Conservation (phyloP, 2,797 vertebrate genomes). For the Intellagama lesueurii region DNA sequence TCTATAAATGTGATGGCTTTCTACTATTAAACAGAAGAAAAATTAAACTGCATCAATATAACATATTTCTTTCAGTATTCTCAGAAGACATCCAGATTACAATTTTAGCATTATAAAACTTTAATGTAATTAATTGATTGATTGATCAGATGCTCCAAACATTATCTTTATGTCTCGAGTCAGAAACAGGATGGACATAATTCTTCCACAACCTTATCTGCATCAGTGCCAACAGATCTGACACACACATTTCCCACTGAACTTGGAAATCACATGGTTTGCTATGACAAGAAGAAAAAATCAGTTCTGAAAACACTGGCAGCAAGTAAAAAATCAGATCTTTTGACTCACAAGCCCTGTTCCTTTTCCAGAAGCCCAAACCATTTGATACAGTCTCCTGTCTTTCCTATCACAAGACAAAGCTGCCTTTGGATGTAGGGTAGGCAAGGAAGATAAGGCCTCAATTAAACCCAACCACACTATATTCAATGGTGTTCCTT, state of each 20-base stretch:
- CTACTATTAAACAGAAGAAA: background rate
- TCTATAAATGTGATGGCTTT: background rate
- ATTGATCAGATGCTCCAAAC: no score
- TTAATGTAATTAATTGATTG: background rate
- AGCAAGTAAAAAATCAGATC: background rate
- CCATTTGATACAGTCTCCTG: background rate
- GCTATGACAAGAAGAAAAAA: no score
- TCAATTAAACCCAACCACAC: conserved; percentile 2
- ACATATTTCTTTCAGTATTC: background rate
- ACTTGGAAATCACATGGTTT: background rate
- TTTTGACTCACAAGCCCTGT: background rate
- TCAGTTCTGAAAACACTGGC: background rate
- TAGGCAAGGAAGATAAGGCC: background rate
- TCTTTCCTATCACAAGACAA: conserved; percentile 5
- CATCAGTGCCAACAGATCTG: background rate
- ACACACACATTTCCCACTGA: background rate
- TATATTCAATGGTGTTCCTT: conserved; percentile 3
- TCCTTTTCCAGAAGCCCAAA: background rate
- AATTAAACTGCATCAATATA: background rate
- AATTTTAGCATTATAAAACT: background rate
- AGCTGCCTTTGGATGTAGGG: background rate
- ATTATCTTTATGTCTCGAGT: background rate
- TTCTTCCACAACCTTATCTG: background rate
- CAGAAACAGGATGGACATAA: background rate
- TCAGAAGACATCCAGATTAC: background rate